Percentiles rank a stretch among this genome's conserved stretches.
These are phyloP conservation scores for Chrysochloris asiatica DNA, from an alignment of 2,113 vertebrate species.

Conservation along the genomic window DNA sequence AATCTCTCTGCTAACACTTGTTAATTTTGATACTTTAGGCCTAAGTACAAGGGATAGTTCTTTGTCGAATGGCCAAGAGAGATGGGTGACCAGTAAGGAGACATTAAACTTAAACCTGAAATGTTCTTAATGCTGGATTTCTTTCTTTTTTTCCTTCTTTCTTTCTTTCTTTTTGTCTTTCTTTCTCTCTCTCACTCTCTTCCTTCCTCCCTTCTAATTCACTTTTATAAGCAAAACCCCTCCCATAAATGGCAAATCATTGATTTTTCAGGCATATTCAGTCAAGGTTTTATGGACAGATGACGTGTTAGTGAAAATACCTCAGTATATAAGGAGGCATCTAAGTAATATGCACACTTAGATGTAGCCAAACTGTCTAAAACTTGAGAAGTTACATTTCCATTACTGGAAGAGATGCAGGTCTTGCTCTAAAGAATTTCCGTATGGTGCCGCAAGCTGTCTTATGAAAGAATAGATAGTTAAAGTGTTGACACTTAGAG, in stretches of 20 bases:
- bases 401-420: not conserved
- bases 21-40: constrained; percentile 70
- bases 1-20: constrained; percentile 51
- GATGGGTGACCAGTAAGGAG: not conserved
- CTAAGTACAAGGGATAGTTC: constrained; percentile 50
- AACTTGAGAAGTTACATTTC: constrained; percentile 19
- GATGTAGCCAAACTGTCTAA: not conserved
- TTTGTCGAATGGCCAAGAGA: constrained; percentile 56
- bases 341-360: not conserved
- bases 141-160: too few relatives aligned
- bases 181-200: too few relatives aligned
- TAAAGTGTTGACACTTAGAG: constrained; percentile 11
- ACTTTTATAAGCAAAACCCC: not conserved
- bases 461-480: constrained; percentile 15
- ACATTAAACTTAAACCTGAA: constrained; percentile 59
- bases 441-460: not conserved
- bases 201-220: too few relatives aligned
- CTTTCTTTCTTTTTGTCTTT: too few relatives aligned
- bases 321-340: not conserved
- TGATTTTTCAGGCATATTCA: not conserved
- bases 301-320: not conserved
- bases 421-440: constrained; percentile 22
- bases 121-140: constrained; percentile 25
- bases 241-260: not conserved
- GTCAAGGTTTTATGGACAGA: not conserved